phyloP scores from a whole-genome alignment of 1,140 invertebrate species.

The Anoplolepis gracilipes region DNA sequence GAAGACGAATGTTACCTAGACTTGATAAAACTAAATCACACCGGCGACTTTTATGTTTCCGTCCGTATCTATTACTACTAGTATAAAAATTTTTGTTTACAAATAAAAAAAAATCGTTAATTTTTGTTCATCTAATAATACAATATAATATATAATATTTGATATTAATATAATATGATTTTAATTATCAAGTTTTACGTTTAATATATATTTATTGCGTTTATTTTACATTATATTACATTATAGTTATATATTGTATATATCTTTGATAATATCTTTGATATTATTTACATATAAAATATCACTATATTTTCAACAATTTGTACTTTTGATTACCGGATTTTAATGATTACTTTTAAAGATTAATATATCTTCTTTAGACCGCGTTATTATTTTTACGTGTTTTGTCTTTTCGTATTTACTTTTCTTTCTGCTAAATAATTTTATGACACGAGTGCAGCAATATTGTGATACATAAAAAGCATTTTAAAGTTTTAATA shows the following conservation, averaged over 20 bases:
- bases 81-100: neutral
- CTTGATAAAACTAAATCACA: neutral
- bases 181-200: neutral
- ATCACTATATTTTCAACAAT: too few species aligned
- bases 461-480: neutral
- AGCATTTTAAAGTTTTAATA: conserved; percentile 30
- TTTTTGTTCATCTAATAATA: neutral
- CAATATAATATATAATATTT: neutral
- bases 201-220: neutral
- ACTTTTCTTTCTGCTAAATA: neutral
- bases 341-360: neutral
- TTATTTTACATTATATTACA: conserved; percentile 13
- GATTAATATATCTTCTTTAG: neutral
- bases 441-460: conserved; percentile 2
- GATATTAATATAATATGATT: neutral
- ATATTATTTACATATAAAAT: neutral
- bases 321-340: too few species aligned
- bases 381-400: neutral
- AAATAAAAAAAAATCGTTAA: neutral
- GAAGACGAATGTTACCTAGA: neutral
- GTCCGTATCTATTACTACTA: neutral
- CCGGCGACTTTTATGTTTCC: neutral
- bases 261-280: conserved; percentile 2
- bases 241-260: neutral
- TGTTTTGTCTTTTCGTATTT: neutral